Conservation (phyloP, 2,113 vertebrate species). For the Rhinoptilus africanus region DNA sequence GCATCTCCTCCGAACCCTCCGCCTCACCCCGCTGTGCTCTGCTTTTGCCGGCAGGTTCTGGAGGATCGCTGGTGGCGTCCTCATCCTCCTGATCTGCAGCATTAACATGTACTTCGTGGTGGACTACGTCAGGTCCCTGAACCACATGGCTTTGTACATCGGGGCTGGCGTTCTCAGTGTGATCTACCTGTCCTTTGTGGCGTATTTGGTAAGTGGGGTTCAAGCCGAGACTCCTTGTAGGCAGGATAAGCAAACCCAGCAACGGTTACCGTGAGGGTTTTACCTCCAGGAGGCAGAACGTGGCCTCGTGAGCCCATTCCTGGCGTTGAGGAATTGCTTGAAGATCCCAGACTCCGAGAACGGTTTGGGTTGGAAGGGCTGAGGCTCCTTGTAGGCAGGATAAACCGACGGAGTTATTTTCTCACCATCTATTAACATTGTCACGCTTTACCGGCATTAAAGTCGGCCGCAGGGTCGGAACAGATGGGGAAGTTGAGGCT, state of each 20-base stretch:
- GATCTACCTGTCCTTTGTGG: constrained; percentile 86
- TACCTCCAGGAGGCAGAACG: not conserved
- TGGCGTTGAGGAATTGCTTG: not conserved
- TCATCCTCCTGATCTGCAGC: constrained; percentile 85
- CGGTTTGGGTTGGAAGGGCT: not conserved
- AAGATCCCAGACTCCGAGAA: not conserved
- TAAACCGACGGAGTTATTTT: too few species aligned
- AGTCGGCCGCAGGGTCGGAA: not conserved
- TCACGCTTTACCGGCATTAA: not conserved
- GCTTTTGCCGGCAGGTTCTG: constrained; percentile 75
- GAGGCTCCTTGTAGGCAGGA: too few species aligned
- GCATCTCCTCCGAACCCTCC: not conserved
- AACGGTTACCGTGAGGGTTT: rapidly evolving
- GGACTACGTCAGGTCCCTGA: constrained; percentile 82
- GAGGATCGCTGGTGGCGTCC: constrained; percentile 82
- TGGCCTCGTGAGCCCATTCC: rapidly evolving
- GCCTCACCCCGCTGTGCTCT: rapidly evolving
- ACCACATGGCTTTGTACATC: constrained; percentile 81
- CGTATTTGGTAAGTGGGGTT: constrained; percentile 85
- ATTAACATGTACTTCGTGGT: constrained; percentile 97
- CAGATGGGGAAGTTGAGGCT: not conserved
- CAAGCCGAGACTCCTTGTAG: rapidly evolving
- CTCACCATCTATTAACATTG: not conserved
- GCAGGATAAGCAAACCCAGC: not conserved
- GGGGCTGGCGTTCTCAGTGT: constrained; percentile 80